Conservation (phyloP, 2,888 invertebrate genomes). For the Piscicola geometra region DNA sequence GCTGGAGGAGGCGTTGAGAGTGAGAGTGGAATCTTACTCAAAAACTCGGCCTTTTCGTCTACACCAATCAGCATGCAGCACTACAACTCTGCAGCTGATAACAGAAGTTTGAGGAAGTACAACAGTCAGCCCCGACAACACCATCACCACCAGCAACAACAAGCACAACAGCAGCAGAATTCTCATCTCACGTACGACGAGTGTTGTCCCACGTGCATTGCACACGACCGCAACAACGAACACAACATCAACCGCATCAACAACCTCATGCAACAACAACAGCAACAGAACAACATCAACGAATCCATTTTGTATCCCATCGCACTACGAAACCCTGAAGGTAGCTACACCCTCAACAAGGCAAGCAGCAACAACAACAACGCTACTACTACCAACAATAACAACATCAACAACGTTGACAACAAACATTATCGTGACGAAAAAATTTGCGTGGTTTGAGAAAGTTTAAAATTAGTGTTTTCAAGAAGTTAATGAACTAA, state of each 20-base stretch:
- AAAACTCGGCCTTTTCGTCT: no score
- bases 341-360: not conserved
- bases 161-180: not conserved
- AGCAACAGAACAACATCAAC: conserved; percentile 23
- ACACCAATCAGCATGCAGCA: no score
- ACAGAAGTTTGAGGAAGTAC: not conserved
- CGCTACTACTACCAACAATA: no score
- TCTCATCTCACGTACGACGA: conserved; percentile 23
- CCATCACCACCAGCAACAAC: conserved; percentile 7
- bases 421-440: not conserved
- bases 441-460: not conserved
- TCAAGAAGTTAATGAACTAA: no score
- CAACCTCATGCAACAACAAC: not conserved
- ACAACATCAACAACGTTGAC: not conserved
- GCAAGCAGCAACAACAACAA: conserved; percentile 15
- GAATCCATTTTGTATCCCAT: conserved; percentile 29
- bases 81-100: no score
- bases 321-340: conserved; percentile 31
- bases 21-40: no score
- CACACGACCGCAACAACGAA: conserved; percentile 3
- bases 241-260: conserved; percentile 3
- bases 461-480: no score
- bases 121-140: conserved; percentile 9
- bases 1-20: not conserved
- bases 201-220: conserved; percentile 29